These are phyloP conservation scores for Spilogale gracilis DNA, from an alignment of 2,113 vertebrate genomes.

Conservation along the genomic window DNA sequence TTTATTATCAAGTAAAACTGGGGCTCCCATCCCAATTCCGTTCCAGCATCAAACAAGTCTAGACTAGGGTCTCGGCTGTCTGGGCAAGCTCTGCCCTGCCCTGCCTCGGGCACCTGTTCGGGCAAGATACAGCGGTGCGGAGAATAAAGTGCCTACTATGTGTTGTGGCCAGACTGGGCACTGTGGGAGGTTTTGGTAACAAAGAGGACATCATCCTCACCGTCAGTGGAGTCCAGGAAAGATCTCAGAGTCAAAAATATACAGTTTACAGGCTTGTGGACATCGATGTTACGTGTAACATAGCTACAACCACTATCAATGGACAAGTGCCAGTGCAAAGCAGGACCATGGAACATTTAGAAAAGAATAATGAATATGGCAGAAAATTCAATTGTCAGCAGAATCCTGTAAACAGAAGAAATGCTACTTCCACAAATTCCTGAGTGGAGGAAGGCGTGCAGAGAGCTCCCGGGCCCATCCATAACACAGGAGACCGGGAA, in stretches of 20 bases:
- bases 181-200: background rate
- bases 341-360: background rate
- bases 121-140: background rate
- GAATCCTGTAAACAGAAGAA: slow-evolving; percentile 11
- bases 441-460: background rate
- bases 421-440: background rate
- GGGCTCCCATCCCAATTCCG: background rate
- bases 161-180: too few species aligned
- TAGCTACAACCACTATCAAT: background rate
- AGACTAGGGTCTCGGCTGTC: too few species aligned
- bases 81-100: background rate
- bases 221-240: background rate
- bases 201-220: background rate
- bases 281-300: background rate
- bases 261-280: background rate
- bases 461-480: slow-evolving; percentile 16
- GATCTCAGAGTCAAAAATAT: background rate
- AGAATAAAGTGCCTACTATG: background rate
- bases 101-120: background rate
- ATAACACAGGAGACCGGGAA: slow-evolving; percentile 61
- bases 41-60: background rate
- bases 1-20: background rate
- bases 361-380: slow-evolving; percentile 22
- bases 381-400: slow-evolving; percentile 11
- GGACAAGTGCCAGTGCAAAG: background rate